Percentiles rank a stretch among this genome's conserved stretches.
Conservation (phyloP, 2,888 invertebrate genomes). For the Scrobipalpa atriplicella region DNA sequence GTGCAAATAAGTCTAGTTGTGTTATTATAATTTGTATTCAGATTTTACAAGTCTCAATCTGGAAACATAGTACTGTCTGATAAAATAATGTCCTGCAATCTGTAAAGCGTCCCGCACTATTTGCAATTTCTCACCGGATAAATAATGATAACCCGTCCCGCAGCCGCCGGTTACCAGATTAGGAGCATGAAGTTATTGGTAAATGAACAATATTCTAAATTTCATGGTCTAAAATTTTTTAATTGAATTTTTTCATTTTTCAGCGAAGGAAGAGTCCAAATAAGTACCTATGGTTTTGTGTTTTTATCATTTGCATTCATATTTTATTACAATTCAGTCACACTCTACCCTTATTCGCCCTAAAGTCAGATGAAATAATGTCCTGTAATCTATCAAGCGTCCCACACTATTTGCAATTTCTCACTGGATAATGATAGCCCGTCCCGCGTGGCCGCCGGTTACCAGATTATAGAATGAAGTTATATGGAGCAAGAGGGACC, state of each 20-base stretch:
- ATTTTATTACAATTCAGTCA: no score
- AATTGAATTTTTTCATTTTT: no score
- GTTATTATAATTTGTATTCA: no score
- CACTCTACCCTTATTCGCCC: no score
- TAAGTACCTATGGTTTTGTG: no score
- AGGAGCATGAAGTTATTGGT: constrained; percentile 15
- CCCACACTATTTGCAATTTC: constrained; percentile 16
- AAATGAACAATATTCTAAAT: no score
- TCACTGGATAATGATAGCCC: constrained; percentile 13
- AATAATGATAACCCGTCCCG: constrained; percentile 15
- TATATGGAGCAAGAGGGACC: background rate
- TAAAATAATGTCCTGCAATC: background rate
- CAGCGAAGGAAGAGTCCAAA: no score
- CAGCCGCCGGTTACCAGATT: constrained; percentile 16
- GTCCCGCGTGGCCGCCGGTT: constrained; percentile 10
- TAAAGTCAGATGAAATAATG: background rate
- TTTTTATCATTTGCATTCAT: no score
- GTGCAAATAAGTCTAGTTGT: background rate
- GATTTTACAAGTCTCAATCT: no score
- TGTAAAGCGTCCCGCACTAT: background rate
- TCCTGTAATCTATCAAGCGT: background rate
- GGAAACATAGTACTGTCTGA: background rate
- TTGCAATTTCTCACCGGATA: constrained; percentile 15
- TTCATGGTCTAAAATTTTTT: no score
- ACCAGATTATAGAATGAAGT: constrained; percentile 21